Evolutionary conservation across 2,888 invertebrate species (phyloP).

Genomic region (Hirtodrosophila histrioides): DNA sequence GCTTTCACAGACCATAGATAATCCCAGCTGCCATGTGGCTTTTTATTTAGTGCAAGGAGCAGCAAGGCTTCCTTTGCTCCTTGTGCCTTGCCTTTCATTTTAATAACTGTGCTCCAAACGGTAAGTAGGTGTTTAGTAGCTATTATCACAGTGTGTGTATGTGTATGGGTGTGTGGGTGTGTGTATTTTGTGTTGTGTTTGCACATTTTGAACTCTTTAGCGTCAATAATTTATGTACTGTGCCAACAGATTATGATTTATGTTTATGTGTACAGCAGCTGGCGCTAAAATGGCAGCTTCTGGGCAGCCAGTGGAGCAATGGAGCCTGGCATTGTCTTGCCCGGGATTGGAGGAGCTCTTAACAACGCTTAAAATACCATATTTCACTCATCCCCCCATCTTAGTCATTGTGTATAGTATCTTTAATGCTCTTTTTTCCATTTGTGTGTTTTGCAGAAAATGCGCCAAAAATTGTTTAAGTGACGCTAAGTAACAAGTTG

Average conservation of each 20-base stretch:
- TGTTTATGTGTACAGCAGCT: conserved; percentile 57
- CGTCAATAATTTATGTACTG: conserved; percentile 79
- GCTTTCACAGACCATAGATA: conserved; percentile 32
- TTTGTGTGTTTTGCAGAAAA: conserved; percentile 20
- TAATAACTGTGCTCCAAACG: conserved; percentile 58
- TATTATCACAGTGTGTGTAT: conserved; percentile 57
- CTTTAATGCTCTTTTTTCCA: conserved; percentile 27
- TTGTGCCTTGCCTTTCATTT: conserved; percentile 38
- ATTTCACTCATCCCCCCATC: conserved; percentile 31
- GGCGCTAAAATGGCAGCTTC: conserved; percentile 38
- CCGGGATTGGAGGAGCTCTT: conserved; percentile 22
- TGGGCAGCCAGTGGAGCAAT: conserved; percentile 7
- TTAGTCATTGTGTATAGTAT: conserved; percentile 4
- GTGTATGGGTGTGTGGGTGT: conserved; percentile 26
- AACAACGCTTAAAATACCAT: conserved; percentile 40
- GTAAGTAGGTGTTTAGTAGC: conserved; percentile 75
- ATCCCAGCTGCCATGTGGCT: conserved; percentile 33
- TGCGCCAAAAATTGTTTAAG: conserved; percentile 64
- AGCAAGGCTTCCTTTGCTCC: neutral
- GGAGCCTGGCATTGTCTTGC: conserved; percentile 46
- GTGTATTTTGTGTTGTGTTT: conserved; percentile 34
- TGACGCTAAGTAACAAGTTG: conserved; percentile 75
- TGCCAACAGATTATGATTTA: conserved; percentile 76
- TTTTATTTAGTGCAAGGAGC: conserved; percentile 31
- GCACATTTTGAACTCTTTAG: conserved; percentile 74